Evolutionary conservation across 2,888 invertebrate genomes (phyloP).

Genomic region (Platycheirus rosarum): DNA sequence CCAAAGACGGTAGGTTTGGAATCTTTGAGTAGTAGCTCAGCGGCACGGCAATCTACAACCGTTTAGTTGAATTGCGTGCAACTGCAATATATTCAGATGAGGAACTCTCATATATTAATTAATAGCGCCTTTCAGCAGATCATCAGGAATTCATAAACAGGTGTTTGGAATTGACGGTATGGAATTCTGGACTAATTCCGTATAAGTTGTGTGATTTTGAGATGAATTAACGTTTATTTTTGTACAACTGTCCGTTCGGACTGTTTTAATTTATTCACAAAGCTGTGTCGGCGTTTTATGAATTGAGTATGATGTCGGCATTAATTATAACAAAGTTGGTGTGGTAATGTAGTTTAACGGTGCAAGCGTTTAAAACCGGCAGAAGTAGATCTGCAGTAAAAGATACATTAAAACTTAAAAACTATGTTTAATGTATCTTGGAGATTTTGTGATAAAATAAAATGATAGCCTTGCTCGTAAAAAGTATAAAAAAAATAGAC

Average conservation of each 20-base stretch:
- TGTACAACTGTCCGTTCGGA: not conserved
- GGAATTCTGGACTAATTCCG: constrained; percentile 7
- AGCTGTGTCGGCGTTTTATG: not conserved
- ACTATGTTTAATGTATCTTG: too few species aligned
- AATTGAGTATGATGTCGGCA: not conserved
- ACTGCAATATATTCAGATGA: constrained; percentile 55
- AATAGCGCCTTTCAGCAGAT: constrained; percentile 57
- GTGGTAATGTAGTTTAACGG: too few species aligned
- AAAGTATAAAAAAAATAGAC: too few species aligned
- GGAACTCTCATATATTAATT: constrained; percentile 57
- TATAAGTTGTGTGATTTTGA: constrained; percentile 14
- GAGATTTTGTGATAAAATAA: too few species aligned
- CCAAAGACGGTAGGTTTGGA: constrained; percentile 6
- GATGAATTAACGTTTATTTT: constrained; percentile 4
- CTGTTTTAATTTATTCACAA: constrained; percentile 9
- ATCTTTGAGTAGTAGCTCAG: constrained; percentile 26
- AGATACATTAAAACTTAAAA: too few species aligned
- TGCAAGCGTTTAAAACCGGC: too few species aligned
- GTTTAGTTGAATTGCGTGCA: constrained; percentile 62
- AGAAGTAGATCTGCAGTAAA: too few species aligned
- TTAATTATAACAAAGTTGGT: not conserved
- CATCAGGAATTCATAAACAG: constrained; percentile 53
- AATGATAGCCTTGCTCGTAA: too few species aligned
- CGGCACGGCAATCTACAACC: constrained; percentile 2
- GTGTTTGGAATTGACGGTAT: constrained; percentile 43